phyloP scores from a whole-genome alignment of 2,888 invertebrate genomes.

The Chrysomela aeneicollis region DNA sequence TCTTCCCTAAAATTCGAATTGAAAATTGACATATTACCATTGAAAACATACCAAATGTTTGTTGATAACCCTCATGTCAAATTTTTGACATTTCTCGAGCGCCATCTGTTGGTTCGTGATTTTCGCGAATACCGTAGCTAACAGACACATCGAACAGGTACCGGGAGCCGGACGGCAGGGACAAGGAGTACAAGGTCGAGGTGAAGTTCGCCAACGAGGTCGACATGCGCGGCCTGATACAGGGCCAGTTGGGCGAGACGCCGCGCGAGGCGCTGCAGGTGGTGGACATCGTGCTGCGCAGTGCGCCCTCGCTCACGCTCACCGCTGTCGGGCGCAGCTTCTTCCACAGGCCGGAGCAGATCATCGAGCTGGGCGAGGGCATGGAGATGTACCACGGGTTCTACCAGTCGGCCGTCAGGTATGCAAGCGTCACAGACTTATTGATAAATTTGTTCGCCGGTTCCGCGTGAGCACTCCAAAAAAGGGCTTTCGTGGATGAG shows the following conservation, averaged over 20 bases:
- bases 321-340: slow-evolving; percentile 48
- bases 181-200: slow-evolving; percentile 39
- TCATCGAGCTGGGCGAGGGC: slow-evolving; percentile 73
- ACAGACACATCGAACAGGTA: too few relatives aligned
- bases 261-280: slow-evolving; percentile 76
- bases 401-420: slow-evolving; percentile 85
- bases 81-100: too few relatives aligned
- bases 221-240: slow-evolving; percentile 56
- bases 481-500: too few relatives aligned
- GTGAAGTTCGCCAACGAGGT: slow-evolving; percentile 53
- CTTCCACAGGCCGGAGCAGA: slow-evolving; percentile 49
- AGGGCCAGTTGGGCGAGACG: slow-evolving; percentile 43
- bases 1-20: too few relatives aligned
- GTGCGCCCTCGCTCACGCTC: slow-evolving; percentile 63
- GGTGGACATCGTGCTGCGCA: slow-evolving; percentile 83
- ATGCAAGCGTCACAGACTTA: too few relatives aligned
- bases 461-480: too few relatives aligned
- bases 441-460: too few relatives aligned
- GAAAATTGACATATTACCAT: too few relatives aligned
- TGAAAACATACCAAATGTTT: too few relatives aligned
- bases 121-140: too few relatives aligned
- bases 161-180: slow-evolving; percentile 36
- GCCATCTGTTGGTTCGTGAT: too few relatives aligned
- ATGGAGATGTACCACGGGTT: slow-evolving; percentile 93
- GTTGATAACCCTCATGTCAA: too few relatives aligned